Evolutionary conservation across 2,888 invertebrate genomes (phyloP).

Genomic region (Teleogryllus oceanicus): DNA sequence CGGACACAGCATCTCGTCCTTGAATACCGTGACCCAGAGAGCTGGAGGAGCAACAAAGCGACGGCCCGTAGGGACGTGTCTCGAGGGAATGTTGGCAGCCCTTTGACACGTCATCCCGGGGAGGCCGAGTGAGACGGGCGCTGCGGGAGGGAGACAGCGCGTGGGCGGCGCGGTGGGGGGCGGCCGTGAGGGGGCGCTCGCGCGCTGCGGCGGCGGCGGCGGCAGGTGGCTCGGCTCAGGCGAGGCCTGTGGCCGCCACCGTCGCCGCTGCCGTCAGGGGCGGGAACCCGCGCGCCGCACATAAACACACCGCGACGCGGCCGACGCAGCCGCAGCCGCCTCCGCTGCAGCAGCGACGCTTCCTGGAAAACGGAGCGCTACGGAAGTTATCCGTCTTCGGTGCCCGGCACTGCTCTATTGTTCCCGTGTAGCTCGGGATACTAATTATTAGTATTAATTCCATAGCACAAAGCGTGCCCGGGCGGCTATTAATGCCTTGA

Average conservation of each 20-base stretch:
- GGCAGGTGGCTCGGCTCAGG: constrained; percentile 19
- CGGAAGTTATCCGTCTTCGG: background rate
- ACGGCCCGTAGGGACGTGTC: background rate
- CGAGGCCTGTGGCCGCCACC: background rate
- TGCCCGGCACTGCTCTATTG: background rate
- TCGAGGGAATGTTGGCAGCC: constrained; percentile 18
- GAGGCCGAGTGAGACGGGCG: no score
- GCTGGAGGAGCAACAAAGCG: background rate
- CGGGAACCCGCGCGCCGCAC: background rate
- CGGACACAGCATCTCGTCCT: background rate
- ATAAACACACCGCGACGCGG: constrained; percentile 19
- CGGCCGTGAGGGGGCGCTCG: background rate
- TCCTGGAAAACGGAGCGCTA: background rate
- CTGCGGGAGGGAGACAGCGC: background rate
- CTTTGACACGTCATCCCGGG: constrained; percentile 7
- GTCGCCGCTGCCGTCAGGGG: background rate
- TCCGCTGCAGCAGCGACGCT: background rate
- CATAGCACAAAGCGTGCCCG: background rate
- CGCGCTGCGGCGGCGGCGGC: background rate
- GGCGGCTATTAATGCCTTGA: background rate
- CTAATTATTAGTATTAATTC: constrained; percentile 19
- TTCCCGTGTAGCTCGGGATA: constrained; percentile 11
- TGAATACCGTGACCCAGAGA: background rate
- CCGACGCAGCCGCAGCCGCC: background rate
- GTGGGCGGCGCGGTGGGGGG: background rate